Evolutionary conservation across 2,797 vertebrate genomes (phyloP), one percentile per base, ranked within the genome.

Genomic region (Gymnocypris eckloni): DNA sequence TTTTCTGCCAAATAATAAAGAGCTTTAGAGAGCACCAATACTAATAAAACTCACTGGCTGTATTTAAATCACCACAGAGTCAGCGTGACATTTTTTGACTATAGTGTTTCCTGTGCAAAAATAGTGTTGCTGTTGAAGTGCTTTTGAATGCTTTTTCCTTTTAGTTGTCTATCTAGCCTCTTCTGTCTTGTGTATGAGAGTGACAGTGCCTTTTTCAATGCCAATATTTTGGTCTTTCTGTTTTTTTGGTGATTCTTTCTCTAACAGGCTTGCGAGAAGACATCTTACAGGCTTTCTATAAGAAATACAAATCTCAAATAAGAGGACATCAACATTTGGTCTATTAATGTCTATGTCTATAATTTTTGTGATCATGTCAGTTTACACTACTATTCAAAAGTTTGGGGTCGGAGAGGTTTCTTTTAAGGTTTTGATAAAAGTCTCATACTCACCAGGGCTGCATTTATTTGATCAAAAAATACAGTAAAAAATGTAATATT

Each of bases 1-100:
- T 71, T 82, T 61, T 2, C 64, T 59, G 41, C 11, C 15, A 48
- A 79, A 81, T 39, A 70, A 75, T 61, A 66, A 81, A 81, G 10
- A 41, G 84, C 54, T 66, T 73, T 52, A 64, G 54, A 86, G 41
- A 75, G 22, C 28, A 66, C 9, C 15, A 4, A 25, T 2, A 2
- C 50, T 70, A 59, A 79, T 59, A 70, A 22, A 69, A 77, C 33
- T 77, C 6, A n/a, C 45, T 50, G 28, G 22, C n/a, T 84, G 10
- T 84, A 84, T 77, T 77, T 77, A 50, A 45, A 84, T 48, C 75
- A 79, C 64, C 75, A 70, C 50, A 70, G 22, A 41, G 12, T 71
- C 50, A 50, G 9, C 1, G 37, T 71, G 76, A 4, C 6, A 28
- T 78, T 56, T 75, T 12, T 48, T 25, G 22, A 41, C 82, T 28